Conservation (phyloP, 2,888 invertebrate genomes). For the Perizoma flavofasciatum region DNA sequence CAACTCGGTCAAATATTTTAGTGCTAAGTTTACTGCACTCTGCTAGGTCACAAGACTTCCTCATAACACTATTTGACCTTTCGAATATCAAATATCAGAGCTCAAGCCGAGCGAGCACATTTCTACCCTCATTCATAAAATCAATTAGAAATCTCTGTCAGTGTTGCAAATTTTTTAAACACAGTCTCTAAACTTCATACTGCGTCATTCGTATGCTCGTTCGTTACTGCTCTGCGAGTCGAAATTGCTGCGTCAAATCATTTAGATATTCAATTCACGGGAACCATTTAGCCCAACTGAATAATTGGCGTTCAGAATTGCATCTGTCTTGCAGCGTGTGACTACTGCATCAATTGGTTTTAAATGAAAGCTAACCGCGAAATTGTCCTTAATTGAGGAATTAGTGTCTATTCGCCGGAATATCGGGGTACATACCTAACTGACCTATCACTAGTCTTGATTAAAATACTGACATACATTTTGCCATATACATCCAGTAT, state of each 20-base stretch:
- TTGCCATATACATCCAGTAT: background rate
- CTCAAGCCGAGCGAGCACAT: conserved; percentile 1
- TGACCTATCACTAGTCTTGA: conserved; percentile 3
- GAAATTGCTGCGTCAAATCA: conserved; percentile 54
- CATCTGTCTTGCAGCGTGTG: conserved; percentile 64
- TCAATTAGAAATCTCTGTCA: conserved; percentile 17
- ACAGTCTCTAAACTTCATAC: conserved; percentile 38
- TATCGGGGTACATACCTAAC: conserved; percentile 42
- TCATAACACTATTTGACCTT: conserved; percentile 24
- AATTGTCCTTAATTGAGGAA: conserved; percentile 79
- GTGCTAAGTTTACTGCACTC: conserved; percentile 50
- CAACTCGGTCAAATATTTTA: conserved; percentile 73
- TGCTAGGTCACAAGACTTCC: conserved; percentile 41
- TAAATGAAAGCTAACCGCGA: conserved; percentile 60
- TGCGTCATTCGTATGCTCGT: conserved; percentile 33
- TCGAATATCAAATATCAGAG: conserved; percentile 9
- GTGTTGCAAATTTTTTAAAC: conserved; percentile 17
- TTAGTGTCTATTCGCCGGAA: conserved; percentile 58
- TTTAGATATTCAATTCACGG: conserved; percentile 54
- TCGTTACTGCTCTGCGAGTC: conserved; percentile 41
- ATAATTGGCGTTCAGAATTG: conserved; percentile 74
- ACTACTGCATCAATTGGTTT: conserved; percentile 64
- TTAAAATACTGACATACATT: conserved; percentile 14
- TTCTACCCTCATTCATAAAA: conserved; percentile 12
- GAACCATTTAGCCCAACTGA: conserved; percentile 56